phyloP scores from a whole-genome alignment of 2,888 invertebrate species.

The Harpalus rufipes region DNA sequence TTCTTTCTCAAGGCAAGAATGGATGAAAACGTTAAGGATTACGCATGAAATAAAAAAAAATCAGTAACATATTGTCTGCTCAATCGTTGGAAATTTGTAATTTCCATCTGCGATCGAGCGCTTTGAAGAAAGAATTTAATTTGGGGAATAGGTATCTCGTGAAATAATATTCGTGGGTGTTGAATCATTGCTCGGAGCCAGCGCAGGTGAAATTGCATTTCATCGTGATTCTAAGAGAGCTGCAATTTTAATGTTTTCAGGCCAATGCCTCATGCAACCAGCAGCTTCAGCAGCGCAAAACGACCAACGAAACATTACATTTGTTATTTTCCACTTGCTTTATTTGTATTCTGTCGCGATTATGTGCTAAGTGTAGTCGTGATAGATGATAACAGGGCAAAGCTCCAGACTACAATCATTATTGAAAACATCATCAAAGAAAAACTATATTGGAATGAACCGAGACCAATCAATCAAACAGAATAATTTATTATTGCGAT shows the following conservation, averaged over 20 bases:
- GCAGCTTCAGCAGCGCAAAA: not conserved
- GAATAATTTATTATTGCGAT: not conserved
- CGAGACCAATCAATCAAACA: not conserved
- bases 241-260: constrained; percentile 34
- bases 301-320: constrained; percentile 23
- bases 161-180: constrained; percentile 17
- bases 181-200: constrained; percentile 5
- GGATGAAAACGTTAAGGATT: not conserved
- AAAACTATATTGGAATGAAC: not conserved
- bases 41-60: not conserved
- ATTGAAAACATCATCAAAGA: constrained; percentile 1
- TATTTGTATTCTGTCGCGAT: constrained; percentile 41
- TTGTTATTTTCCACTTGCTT: constrained; percentile 26
- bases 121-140: constrained; percentile 21
- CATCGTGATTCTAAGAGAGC: constrained; percentile 26
- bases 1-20: too few relatives aligned
- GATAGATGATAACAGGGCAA: constrained; percentile 23
- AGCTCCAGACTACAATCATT: constrained; percentile 5
- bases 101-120: not conserved
- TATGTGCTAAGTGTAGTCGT: constrained; percentile 39
- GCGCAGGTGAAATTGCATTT: constrained; percentile 38
- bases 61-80: not conserved
- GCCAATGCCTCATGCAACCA: not conserved
- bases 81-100: not conserved
- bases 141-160: not conserved